These are phyloP conservation scores for Syrrhaptes paradoxus DNA, from an alignment of 2,113 vertebrate species.

Conservation along the genomic window DNA sequence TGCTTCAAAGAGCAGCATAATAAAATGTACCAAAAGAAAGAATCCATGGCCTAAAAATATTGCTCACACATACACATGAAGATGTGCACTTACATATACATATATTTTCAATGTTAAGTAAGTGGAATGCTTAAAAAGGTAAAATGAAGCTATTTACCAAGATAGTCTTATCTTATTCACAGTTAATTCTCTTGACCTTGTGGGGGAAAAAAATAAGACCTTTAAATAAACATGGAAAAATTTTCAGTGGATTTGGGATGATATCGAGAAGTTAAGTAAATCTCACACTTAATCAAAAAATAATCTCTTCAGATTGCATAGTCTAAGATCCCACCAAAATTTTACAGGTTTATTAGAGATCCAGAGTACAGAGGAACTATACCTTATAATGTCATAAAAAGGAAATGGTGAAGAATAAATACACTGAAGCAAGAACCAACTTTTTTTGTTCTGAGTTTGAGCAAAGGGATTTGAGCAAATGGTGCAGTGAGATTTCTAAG, in stretches of 20 bases:
- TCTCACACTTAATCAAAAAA: not conserved
- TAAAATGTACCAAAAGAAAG: slow-evolving; percentile 54
- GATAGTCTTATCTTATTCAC: not conserved
- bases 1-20: slow-evolving; percentile 50
- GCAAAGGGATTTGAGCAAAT: not conserved
- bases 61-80: not conserved
- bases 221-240: slow-evolving; percentile 11
- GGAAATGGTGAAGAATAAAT: not conserved
- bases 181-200: slow-evolving; percentile 30
- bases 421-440: not conserved
- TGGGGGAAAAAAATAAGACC: accelerated
- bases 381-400: not conserved
- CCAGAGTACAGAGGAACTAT: not conserved
- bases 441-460: not conserved
- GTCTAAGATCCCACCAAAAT: not conserved
- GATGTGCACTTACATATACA: accelerated
- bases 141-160: slow-evolving; percentile 39
- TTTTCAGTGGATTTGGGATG: slow-evolving; percentile 6
- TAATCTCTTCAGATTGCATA: not conserved
- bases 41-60: not conserved
- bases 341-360: not conserved
- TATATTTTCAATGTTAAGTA: slow-evolving; percentile 20
- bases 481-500: not conserved
- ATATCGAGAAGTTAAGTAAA: not conserved
- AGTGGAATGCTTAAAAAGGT: slow-evolving; percentile 46